Evolutionary conservation across 2,888 invertebrate species (phyloP).

Genomic region (Cosmia pyralina): DNA sequence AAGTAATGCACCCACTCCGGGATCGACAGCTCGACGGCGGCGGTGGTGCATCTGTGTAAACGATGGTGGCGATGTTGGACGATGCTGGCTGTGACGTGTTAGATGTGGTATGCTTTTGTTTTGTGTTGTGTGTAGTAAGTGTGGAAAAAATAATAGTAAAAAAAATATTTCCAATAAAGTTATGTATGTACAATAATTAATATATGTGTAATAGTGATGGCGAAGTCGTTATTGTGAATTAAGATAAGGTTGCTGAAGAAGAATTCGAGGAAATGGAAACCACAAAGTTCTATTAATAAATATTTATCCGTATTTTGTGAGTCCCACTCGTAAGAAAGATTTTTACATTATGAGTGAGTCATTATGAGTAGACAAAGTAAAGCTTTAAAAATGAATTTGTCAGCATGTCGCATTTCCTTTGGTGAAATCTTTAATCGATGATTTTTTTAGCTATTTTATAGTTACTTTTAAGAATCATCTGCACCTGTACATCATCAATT

Average conservation of each 20-base stretch:
- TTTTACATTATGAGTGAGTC: neutral
- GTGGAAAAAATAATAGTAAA: neutral
- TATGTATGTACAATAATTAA: too few relatives aligned
- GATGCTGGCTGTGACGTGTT: slow-evolving; percentile 61
- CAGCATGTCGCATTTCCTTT: too few relatives aligned
- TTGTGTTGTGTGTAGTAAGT: slow-evolving; percentile 32
- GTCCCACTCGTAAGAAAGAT: neutral
- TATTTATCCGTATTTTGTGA: neutral
- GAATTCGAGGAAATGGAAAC: too few relatives aligned
- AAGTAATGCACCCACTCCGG: slow-evolving; percentile 88
- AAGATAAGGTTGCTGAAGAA: neutral
- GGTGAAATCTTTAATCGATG: neutral
- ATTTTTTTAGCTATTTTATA: neutral
- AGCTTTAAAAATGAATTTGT: neutral
- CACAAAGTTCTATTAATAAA: too few relatives aligned
- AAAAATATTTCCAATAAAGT: too few relatives aligned
- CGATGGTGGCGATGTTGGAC: slow-evolving; percentile 61
- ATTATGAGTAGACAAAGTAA: neutral
- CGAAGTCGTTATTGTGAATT: neutral
- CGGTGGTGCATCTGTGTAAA: slow-evolving; percentile 86
- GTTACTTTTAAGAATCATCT: neutral
- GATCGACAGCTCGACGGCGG: slow-evolving; percentile 85
- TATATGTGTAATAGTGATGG: neutral
- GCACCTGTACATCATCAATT: neutral
- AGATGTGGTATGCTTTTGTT: slow-evolving; percentile 73